Conservation (phyloP, 2,113 vertebrate species). For the Albula goreensis region DNA sequence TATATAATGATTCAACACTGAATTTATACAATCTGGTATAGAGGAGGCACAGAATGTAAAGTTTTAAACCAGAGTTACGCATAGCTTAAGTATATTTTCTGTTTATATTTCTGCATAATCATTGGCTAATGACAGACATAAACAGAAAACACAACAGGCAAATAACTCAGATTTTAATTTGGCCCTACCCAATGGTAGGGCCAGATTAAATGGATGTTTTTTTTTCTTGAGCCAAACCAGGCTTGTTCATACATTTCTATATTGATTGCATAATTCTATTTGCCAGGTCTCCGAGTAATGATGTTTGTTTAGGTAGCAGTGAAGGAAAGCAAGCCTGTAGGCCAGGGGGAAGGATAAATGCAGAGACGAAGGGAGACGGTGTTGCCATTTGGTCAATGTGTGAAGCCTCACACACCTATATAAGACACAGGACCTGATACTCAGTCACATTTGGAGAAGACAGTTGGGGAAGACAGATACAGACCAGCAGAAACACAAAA, state of each 20-base stretch:
- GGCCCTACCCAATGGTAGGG: too few species aligned
- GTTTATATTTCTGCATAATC: too few species aligned
- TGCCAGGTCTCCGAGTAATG: neutral
- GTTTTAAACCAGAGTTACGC: too few species aligned
- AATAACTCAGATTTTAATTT: too few species aligned
- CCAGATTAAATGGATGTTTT: too few species aligned
- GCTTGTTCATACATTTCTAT: neutral
- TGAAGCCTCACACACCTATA: constrained; percentile 70
- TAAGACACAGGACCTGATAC: constrained; percentile 45
- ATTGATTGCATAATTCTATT: neutral
- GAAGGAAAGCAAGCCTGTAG: neutral
- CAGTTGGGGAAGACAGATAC: constrained; percentile 9
- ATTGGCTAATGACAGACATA: too few species aligned
- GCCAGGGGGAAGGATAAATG: constrained; percentile 21
- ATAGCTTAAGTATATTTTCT: too few species aligned
- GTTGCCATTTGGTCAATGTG: constrained; percentile 69
- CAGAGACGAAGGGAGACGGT: constrained; percentile 53
- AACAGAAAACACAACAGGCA: too few species aligned
- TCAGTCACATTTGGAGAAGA: constrained; percentile 14
- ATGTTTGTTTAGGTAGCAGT: constrained; percentile 40
- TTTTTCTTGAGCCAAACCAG: too few species aligned
- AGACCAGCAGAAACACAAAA: neutral
- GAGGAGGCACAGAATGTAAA: too few species aligned
- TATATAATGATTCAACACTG: too few species aligned
- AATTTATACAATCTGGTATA: too few species aligned